phyloP scores from a whole-genome alignment of 2,797 vertebrate genomes.

The Danio kyathit region DNA sequence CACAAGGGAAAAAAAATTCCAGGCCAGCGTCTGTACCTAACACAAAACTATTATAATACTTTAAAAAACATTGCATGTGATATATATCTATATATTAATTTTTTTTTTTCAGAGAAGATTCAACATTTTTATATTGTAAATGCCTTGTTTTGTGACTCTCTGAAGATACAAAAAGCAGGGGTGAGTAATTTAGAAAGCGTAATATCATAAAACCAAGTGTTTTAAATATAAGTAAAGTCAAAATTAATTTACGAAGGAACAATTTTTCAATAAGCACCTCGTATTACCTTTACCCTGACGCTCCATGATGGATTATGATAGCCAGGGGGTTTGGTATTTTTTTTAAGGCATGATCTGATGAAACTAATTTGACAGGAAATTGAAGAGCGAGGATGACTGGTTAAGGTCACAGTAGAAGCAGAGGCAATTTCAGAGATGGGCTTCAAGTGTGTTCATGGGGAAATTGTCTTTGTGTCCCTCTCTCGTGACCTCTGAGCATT shows the following conservation, averaged over 20 bases:
- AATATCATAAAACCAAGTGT: too few species aligned
- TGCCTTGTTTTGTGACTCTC: not conserved
- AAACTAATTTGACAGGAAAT: constrained; percentile 30
- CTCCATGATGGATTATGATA: constrained; percentile 12
- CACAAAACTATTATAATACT: too few species aligned
- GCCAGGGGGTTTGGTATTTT: not conserved
- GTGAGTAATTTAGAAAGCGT: too few species aligned
- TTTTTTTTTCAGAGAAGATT: too few species aligned
- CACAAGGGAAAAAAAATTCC: not conserved
- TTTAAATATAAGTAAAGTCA: too few species aligned
- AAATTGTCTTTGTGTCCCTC: constrained; percentile 6
- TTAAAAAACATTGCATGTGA: not conserved
- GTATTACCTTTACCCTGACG: not conserved
- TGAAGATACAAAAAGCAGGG: not conserved
- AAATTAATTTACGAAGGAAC: not conserved
- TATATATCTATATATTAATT: too few species aligned
- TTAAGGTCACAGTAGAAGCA: constrained; percentile 24
- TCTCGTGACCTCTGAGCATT: not conserved
- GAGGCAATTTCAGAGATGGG: constrained; percentile 15
- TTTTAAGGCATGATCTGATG: constrained; percentile 9
- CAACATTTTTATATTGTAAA: too few species aligned
- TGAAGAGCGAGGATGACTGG: not conserved
- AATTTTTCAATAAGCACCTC: not conserved
- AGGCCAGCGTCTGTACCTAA: not conserved
- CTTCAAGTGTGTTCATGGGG: constrained; percentile 12